Evolutionary conservation across 2,113 vertebrate species (phyloP), one percentile per base, ranked within the genome.

Genomic region (Lepus americanus): DNA sequence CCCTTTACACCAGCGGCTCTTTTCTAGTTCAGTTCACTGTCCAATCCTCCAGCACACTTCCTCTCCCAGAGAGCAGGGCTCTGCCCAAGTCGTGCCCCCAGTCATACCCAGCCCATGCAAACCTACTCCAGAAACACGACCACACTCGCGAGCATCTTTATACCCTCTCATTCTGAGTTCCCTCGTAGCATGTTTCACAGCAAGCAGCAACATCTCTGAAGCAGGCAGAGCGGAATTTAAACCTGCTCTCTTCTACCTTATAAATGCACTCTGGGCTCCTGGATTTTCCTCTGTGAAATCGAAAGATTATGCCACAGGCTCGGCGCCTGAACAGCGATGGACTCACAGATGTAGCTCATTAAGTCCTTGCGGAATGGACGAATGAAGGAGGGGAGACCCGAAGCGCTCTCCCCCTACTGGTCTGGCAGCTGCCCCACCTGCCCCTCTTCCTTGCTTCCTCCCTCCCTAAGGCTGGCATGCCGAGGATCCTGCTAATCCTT

Each of bases 401-500:
- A 16, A 1, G 55, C 0, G 0, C 4, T 3, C n/a, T 67, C 49
- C 49, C 59, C 70, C 36, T 7, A n/a, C 63, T 51, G n/a, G 19
- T 67, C 81, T 13, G 51, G 84, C 9, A 16, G 61, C 70, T 67
- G 22, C 72, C 3, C 55, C 3, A 22, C 72, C 55, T 12, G 2
- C 59, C 63, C 85, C 49, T 11, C 44, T 59, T 1, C 5, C 25
- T 27, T 0, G 3, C 61, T 12, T 51, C 39, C 59, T 72, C 89
- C 83, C 33, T 66, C 36, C 87, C 44, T 0, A 16, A 83, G 82
- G 81, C 92, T 39, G 76, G 85, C 77, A 33, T 4, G 0, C 27
- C 23, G 78, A 66, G 92, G 76, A 27, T 31, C 77, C 74, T 55
- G 53, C 90, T 97, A 84, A 96, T 97, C 94, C 87, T 76, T 94